Conservation (phyloP, 1,140 invertebrate genomes). For the Eupristina koningsbergeri region DNA sequence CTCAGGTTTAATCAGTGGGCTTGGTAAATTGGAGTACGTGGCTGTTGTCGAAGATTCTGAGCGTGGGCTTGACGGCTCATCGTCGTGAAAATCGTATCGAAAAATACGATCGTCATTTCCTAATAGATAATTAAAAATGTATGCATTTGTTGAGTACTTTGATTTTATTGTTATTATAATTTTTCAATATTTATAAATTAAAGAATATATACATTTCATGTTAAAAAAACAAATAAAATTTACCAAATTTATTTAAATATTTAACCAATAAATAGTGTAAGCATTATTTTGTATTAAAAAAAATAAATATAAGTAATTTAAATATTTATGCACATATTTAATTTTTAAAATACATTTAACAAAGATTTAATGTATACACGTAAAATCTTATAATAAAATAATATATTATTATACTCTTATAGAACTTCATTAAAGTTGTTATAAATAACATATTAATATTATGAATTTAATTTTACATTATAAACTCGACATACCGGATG, state of each 20-base stretch:
- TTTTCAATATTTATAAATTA: not conserved
- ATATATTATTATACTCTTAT: too few relatives aligned
- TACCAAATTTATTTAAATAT: too few relatives aligned
- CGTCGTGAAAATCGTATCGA: constrained; percentile 76
- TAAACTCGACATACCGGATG: constrained; percentile 48
- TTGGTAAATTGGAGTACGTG: constrained; percentile 77
- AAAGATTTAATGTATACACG: too few relatives aligned
- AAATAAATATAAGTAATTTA: too few relatives aligned
- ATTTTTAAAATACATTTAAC: too few relatives aligned
- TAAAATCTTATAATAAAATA: too few relatives aligned
- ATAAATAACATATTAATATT: not conserved
- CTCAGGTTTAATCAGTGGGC: constrained; percentile 71
- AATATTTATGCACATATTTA: too few relatives aligned
- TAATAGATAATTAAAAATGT: not conserved
- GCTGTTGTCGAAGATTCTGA: constrained; percentile 74
- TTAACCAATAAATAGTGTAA: too few relatives aligned
- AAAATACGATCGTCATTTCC: constrained; percentile 75
- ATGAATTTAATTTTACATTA: not conserved
- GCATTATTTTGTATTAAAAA: too few relatives aligned
- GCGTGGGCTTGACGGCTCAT: constrained; percentile 75
- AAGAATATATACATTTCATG: too few relatives aligned
- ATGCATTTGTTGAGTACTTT: not conserved
- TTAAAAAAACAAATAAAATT: too few relatives aligned
- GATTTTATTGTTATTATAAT: not conserved
- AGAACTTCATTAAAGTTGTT: not conserved